Evolutionary conservation across 2,888 invertebrate species (phyloP).

Genomic region (Acholoe squamosa): DNA sequence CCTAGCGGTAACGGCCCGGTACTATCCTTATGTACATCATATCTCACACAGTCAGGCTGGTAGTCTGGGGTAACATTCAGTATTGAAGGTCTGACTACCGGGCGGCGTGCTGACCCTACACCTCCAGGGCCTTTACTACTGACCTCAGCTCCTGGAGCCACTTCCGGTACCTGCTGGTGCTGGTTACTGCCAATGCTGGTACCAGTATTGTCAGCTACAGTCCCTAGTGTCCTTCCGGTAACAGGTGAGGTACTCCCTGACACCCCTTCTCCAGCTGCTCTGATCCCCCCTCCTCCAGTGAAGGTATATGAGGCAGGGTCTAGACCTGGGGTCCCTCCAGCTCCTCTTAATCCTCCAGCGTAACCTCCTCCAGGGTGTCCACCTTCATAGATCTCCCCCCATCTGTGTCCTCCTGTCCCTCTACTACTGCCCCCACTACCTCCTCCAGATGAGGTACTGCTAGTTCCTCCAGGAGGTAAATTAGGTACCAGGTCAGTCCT

Average conservation of each 20-base stretch:
- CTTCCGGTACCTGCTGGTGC: too few relatives aligned
- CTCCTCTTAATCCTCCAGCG: not conserved
- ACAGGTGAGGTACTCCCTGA: not conserved
- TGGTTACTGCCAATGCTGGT: too few relatives aligned
- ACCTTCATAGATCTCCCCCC: not conserved
- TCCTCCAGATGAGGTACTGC: not conserved
- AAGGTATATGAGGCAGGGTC: not conserved
- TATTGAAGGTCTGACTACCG: not conserved
- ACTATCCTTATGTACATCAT: too few relatives aligned
- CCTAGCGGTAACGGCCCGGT: not conserved
- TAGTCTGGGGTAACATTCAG: slow-evolving; percentile 39
- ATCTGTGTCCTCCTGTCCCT: not conserved
- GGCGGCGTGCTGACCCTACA: not conserved
- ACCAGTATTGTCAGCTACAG: not conserved
- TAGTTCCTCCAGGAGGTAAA: too few relatives aligned
- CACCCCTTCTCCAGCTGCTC: not conserved
- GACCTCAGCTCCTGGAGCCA: too few relatives aligned
- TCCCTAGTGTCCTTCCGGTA: not conserved
- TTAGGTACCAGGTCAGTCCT: too few relatives aligned
- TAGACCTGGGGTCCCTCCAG: not conserved
- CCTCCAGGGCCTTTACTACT: too few relatives aligned
- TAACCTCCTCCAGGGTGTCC: not conserved
- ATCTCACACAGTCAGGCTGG: not conserved
- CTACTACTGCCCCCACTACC: not conserved
- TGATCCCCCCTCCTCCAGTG: not conserved